phyloP scores from a whole-genome alignment of 2,888 invertebrate genomes.

The Tetheella fluctuosa region DNA sequence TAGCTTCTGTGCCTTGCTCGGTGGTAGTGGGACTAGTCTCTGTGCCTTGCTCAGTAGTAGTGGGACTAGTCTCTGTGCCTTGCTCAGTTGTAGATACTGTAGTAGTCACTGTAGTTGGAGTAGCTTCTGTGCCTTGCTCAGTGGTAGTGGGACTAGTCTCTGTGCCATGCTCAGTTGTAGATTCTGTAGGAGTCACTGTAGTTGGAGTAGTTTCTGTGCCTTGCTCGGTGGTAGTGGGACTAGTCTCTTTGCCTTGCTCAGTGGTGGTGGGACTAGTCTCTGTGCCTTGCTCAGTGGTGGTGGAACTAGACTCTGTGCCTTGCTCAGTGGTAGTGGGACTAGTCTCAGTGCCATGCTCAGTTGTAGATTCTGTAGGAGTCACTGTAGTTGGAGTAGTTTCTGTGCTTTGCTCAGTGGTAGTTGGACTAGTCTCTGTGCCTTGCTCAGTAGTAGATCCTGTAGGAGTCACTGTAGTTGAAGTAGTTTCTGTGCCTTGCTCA shows the following conservation, averaged over 20 bases:
- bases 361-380: constrained; percentile 16
- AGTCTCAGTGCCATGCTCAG: not conserved
- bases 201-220: too few species aligned
- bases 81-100: constrained; percentile 8
- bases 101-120: not conserved
- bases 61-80: not conserved
- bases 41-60: not conserved
- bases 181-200: too few species aligned
- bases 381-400: constrained; percentile 18
- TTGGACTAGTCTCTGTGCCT: too few species aligned
- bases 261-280: too few species aligned
- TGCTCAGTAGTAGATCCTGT: too few species aligned
- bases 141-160: constrained; percentile 1
- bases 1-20: not conserved
- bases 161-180: not conserved
- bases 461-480: too few species aligned
- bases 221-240: too few species aligned
- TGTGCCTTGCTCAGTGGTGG: too few species aligned
- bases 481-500: too few species aligned
- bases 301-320: too few species aligned
- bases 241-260: too few species aligned
- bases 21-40: constrained; percentile 11
- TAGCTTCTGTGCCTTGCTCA: not conserved
- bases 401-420: constrained; percentile 24
- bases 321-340: too few species aligned